These are phyloP conservation scores for Hirudinaria manillensis DNA, from an alignment of 2,888 invertebrate genomes.

Conservation along the genomic window DNA sequence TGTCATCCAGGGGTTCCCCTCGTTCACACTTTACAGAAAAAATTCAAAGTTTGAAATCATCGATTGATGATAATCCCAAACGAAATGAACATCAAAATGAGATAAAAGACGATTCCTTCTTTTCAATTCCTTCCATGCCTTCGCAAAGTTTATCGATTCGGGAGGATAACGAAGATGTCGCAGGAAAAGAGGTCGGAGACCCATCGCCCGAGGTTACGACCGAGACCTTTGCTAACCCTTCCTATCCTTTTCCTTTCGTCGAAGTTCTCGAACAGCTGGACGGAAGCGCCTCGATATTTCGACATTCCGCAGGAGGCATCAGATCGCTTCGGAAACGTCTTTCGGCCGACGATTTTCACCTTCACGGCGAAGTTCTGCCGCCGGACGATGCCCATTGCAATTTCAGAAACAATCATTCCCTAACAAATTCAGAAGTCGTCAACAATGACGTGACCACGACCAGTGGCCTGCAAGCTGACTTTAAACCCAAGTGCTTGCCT, in stretches of 20 bases:
- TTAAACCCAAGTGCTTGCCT: too few relatives aligned
- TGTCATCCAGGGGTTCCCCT: too few relatives aligned
- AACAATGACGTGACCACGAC: neutral
- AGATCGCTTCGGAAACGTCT: constrained; percentile 23
- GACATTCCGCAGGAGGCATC: constrained; percentile 8
- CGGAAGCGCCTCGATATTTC: constrained; percentile 18
- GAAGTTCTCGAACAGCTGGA: constrained; percentile 20
- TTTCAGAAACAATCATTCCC: too few relatives aligned
- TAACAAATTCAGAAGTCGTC: neutral
- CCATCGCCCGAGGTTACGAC: neutral
- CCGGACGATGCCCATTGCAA: neutral
- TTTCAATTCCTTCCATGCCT: constrained; percentile 14
- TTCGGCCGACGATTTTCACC: constrained; percentile 5
- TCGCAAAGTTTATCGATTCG: neutral
- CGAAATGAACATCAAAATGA: neutral
- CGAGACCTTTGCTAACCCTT: too few relatives aligned
- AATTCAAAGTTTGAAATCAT: too few relatives aligned
- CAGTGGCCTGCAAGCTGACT: neutral
- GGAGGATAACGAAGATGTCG: constrained; percentile 7
- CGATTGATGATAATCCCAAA: neutral
- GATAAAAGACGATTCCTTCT: constrained; percentile 19
- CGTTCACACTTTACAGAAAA: too few relatives aligned
- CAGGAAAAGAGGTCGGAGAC: neutral
- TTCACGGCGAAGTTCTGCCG: neutral
- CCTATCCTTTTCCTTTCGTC: too few relatives aligned